Evolutionary conservation across 2,797 vertebrate genomes (phyloP).

Genomic region (Myiotriccus ornatus): DNA sequence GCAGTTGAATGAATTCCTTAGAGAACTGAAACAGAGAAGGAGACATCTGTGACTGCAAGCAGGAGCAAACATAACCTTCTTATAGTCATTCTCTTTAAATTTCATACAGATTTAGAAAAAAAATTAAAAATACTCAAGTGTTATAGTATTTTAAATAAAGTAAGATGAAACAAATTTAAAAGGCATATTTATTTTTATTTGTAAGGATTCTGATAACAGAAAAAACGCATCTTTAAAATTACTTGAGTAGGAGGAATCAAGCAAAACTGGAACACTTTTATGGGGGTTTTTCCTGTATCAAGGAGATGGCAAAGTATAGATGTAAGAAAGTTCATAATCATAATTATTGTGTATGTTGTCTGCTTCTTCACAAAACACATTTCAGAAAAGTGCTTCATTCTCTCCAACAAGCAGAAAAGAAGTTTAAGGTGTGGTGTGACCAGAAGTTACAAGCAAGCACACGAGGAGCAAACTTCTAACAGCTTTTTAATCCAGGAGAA

Average conservation of each 20-base stretch:
- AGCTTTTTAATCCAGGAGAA: background rate
- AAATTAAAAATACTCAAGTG: background rate
- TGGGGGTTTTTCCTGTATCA: accelerated
- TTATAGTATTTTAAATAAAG: background rate
- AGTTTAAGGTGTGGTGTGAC: background rate
- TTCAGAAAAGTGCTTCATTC: background rate
- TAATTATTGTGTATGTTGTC: background rate
- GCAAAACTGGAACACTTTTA: background rate
- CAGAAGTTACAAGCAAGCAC: background rate
- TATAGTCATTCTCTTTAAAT: background rate
- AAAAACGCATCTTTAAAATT: background rate
- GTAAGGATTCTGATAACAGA: background rate
- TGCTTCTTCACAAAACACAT: background rate
- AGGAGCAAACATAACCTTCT: background rate
- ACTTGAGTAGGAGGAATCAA: background rate
- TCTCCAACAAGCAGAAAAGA: background rate
- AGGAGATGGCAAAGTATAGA: background rate
- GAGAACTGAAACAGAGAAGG: background rate
- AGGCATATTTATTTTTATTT: accelerated
- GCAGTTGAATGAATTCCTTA: background rate
- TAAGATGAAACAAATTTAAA: background rate
- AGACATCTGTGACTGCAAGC: background rate
- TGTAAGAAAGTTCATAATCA: background rate
- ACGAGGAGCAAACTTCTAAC: background rate
- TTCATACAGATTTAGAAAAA: accelerated